Conservation (phyloP, 2,797 vertebrate species). For the Odontamblyopus lacepedii region DNA sequence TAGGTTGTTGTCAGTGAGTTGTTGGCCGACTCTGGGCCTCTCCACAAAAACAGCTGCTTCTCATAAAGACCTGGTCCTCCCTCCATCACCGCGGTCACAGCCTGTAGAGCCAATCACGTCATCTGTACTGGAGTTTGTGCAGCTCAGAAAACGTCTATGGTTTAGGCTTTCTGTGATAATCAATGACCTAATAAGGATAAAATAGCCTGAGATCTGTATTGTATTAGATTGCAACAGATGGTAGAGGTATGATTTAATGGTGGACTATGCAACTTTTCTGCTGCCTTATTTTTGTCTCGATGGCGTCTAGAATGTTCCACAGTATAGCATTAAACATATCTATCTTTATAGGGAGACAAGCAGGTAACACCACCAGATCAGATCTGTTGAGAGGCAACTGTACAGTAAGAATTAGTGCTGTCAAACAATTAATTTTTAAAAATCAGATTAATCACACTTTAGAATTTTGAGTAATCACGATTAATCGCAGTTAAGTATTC, state of each 20-base stretch:
- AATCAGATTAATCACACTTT: no score
- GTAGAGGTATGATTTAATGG: constrained; percentile 10
- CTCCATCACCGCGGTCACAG: constrained; percentile 33
- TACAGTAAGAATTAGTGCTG: no score
- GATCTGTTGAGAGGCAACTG: no score
- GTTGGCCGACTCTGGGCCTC: constrained; percentile 32
- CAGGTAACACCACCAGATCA: no score
- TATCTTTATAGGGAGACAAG: no score
- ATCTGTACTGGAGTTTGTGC: constrained; percentile 53
- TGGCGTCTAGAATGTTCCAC: no score
- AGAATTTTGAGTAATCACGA: no score
- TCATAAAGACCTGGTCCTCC: constrained; percentile 73
- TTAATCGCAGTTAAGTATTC: no score
- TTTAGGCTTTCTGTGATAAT: constrained; percentile 59
- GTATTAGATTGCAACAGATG: neutral
- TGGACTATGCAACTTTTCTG: neutral
- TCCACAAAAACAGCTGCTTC: constrained; percentile 79
- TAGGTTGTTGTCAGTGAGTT: constrained; percentile 47
- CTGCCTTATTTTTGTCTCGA: no score
- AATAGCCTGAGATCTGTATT: constrained; percentile 31
- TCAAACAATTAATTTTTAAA: no score
- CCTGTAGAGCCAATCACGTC: constrained; percentile 77
- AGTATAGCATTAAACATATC: no score
- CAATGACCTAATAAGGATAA: constrained; percentile 67
- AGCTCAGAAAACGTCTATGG: constrained; percentile 26